These are phyloP conservation scores for Zaprionus ornatus DNA, from an alignment of 1,140 invertebrate genomes.

Conservation along the genomic window DNA sequence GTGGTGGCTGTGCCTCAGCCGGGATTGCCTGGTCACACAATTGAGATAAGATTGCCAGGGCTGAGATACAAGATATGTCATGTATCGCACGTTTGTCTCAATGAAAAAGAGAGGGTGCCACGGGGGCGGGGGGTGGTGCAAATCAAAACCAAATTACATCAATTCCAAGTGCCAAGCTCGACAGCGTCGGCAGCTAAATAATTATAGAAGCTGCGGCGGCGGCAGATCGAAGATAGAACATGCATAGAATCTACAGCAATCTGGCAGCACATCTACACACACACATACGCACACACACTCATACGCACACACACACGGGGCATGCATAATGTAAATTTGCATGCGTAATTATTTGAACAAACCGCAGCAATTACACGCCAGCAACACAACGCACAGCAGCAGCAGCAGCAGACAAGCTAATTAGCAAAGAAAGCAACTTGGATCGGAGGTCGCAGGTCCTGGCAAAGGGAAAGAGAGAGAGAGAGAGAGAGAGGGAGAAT, in stretches of 20 bases:
- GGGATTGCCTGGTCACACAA: conserved; percentile 74
- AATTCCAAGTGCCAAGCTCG: conserved; percentile 59
- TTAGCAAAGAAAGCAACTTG: conserved; percentile 61
- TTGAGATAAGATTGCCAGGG: conserved; percentile 78
- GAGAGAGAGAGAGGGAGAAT: background rate
- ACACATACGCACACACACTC: conserved; percentile 22
- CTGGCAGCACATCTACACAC: background rate
- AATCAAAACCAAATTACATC: conserved; percentile 74
- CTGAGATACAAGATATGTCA: conserved; percentile 80
- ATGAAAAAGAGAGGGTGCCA: conserved; percentile 3
- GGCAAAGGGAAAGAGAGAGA: background rate
- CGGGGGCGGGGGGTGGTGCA: conserved; percentile 10
- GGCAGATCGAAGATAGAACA: conserved; percentile 78
- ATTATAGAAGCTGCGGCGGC: conserved; percentile 69
- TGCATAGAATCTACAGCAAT: conserved; percentile 52
- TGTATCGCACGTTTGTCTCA: conserved; percentile 68
- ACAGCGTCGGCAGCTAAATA: conserved; percentile 55
- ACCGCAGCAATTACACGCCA: conserved; percentile 76
- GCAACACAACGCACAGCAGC: conserved; percentile 54
- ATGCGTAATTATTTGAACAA: conserved; percentile 82
- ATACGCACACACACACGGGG: conserved; percentile 21
- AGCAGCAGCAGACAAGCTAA: conserved; percentile 66
- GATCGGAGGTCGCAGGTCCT: conserved; percentile 13
- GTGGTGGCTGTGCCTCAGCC: conserved; percentile 16
- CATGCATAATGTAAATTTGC: conserved; percentile 79